A percentile compares a stretch with the other conserved stretches of the same genome.
Conservation (phyloP, 2,888 invertebrate species). For the Endotricha flammealis region DNA sequence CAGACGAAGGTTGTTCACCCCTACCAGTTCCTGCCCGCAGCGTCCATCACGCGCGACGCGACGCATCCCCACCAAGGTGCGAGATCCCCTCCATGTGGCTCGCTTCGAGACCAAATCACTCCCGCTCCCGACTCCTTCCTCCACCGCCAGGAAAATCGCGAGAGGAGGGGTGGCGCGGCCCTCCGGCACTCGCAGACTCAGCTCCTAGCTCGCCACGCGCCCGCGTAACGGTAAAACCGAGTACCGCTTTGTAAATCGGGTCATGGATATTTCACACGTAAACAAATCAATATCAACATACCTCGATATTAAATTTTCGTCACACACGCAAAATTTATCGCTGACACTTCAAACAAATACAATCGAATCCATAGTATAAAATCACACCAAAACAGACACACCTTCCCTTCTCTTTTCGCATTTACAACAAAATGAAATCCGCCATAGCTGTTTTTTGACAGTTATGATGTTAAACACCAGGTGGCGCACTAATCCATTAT, state of each 20-base stretch:
- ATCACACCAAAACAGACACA: conserved; percentile 29
- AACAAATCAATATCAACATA: conserved; percentile 45
- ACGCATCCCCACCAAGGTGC: conserved; percentile 75
- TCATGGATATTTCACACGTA: conserved; percentile 63
- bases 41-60: conserved; percentile 56
- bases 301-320: conserved; percentile 24
- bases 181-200: conserved; percentile 52
- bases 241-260: conserved; percentile 73
- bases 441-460: conserved; percentile 52
- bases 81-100: conserved; percentile 76
- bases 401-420: conserved; percentile 44
- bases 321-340: conserved; percentile 1
- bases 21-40: conserved; percentile 65
- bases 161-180: conserved; percentile 72
- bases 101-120: conserved; percentile 67
- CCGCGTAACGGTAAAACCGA: conserved; percentile 66
- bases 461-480: conserved; percentile 43
- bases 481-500: conserved; percentile 44
- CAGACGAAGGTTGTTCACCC: conserved; percentile 72
- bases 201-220: conserved; percentile 63
- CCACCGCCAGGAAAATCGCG: conserved; percentile 66
- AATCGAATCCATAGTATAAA: conserved; percentile 22
- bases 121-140: conserved; percentile 76
- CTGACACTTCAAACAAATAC: conserved; percentile 15
- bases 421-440: conserved; percentile 58